These are phyloP conservation scores for Thecocarcelia acutangulata DNA, from an alignment of 2,888 invertebrate genomes.

Conservation along the genomic window DNA sequence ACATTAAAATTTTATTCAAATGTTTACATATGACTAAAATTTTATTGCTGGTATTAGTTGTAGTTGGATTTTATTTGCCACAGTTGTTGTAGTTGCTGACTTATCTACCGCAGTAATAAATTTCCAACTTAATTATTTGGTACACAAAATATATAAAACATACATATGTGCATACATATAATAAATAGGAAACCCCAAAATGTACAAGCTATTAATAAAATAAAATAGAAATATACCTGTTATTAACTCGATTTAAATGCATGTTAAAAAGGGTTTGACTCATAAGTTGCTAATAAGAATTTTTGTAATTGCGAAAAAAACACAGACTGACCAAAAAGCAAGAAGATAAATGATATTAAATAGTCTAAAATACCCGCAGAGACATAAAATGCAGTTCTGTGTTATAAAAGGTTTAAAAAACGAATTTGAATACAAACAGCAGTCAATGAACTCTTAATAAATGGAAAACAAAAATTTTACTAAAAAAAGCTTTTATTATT, in stretches of 20 bases:
- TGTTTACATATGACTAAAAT: slow-evolving; percentile 40
- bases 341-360: neutral
- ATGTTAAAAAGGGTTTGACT: neutral
- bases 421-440: no score
- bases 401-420: no score
- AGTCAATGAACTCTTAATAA: no score
- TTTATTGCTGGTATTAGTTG: slow-evolving; percentile 49
- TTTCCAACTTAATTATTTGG: slow-evolving; percentile 71
- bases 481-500: no score
- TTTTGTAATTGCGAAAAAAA: neutral
- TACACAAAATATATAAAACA: slow-evolving; percentile 12
- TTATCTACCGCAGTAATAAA: slow-evolving; percentile 74
- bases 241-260: slow-evolving; percentile 34
- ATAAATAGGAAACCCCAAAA: slow-evolving; percentile 59
- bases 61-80: slow-evolving; percentile 38
- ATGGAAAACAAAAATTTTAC: no score
- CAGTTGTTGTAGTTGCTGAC: slow-evolving; percentile 43
- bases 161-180: slow-evolving; percentile 7
- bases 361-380: no score
- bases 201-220: slow-evolving; percentile 45
- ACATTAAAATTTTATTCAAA: slow-evolving; percentile 56
- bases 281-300: neutral
- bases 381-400: no score
- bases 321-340: neutral
- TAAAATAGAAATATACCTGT: slow-evolving; percentile 9